Percentiles rank a stretch among this genome's conserved stretches.
Evolutionary conservation across 2,113 vertebrate genomes (phyloP).

Genomic region (Gallinago media): DNA sequence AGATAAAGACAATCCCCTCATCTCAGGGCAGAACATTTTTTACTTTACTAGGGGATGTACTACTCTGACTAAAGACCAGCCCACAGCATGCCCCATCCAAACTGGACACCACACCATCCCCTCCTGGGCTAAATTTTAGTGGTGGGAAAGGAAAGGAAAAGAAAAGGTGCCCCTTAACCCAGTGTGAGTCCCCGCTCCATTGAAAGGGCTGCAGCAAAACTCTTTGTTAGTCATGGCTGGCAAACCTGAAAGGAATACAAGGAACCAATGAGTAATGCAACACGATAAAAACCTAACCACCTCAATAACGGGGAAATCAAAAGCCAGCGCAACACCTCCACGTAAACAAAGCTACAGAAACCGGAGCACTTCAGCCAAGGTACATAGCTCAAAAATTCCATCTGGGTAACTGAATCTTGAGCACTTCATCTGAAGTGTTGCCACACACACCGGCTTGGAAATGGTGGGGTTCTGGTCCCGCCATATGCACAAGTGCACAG

Average conservation of each 20-base stretch:
- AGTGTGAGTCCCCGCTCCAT: neutral
- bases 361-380: neutral
- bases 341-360: neutral
- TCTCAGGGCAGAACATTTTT: no score
- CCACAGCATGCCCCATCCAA: neutral
- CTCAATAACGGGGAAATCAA: constrained; percentile 5
- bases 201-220: neutral
- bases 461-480: neutral
- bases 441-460: neutral
- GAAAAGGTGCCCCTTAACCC: neutral
- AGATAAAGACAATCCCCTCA: neutral
- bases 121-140: neutral
- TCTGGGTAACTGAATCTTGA: neutral
- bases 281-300: neutral
- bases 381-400: neutral
- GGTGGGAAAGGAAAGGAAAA: neutral
- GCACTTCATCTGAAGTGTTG: neutral
- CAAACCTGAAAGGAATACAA: neutral
- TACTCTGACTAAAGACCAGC: neutral
- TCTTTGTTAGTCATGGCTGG: constrained; percentile 14
- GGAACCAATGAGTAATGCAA: constrained; percentile 10
- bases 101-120: neutral
- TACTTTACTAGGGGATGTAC: neutral
- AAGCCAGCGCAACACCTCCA: neutral
- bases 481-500: neutral